Base-by-base conservation (phyloP, 2,113 vertebrate species). In the Neolamprologus devosi region DNA sequence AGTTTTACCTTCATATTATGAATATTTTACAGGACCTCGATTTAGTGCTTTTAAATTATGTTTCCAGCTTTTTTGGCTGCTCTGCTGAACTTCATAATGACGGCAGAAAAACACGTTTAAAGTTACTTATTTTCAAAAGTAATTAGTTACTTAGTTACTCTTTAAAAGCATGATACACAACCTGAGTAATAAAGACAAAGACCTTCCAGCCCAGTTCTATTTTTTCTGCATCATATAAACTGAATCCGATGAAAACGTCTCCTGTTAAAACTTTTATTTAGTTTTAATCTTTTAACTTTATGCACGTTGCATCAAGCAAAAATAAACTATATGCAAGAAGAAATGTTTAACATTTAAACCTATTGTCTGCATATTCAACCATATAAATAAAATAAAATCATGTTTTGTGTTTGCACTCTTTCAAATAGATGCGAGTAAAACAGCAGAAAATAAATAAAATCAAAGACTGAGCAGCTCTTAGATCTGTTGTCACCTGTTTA, bases 281-380 rank as follows among this genome's bases (percentile, higher is more conserved):
- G 5, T 58, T 58, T 58, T 58, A 6, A 58, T 30, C 55, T 30
- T 58, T 30, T 58, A 28, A 1, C 54, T 28, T 57, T 5, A 55
- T 58, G 0, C 54, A 57, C 7, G 3, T 57, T 57, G 23, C 23
- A 16, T 58, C 55, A 58, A 30, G 55, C 8, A 58, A 58, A 16
- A 58, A 3, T 9, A 3, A 28, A 58, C 26, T 58, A 30, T 30
- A 1, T 58, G 8, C 26, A 30, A 58, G 57, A 30, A 58, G 57
- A 17, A 58, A 58, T 58, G 26, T 30, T 58, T 58, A 58, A 58
- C 55, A 0, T 58, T 58, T 28, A 58, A 58, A 4, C 26, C 1
- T 9, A 0, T 30, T 58, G 0, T 17, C 55, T 58, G 55, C 55
- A 58, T 3, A 30, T 58, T 58, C 55, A 0, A 58, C 0, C 2